Base-by-base conservation (phyloP, 1,140 invertebrate species). In the Pseudomyrmex flavicornis region DNA sequence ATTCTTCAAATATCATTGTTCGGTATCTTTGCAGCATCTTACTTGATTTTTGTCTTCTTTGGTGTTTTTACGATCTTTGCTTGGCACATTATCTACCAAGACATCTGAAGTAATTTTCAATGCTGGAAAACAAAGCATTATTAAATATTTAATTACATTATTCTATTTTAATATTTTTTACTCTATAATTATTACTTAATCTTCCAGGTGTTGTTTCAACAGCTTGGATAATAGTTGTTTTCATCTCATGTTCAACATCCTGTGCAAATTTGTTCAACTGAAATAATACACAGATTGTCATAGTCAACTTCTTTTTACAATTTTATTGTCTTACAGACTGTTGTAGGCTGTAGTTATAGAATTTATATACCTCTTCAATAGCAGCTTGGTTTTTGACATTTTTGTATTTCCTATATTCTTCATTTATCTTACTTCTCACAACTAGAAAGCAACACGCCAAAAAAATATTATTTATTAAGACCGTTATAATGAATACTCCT, bases 401-500 rank as follows among this genome's bases (percentile, higher is more conserved):
- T 92, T 95, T 96, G 87, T 96, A 95, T 93, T 96, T 97, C 73
- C 90, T 93, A 90, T 95, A 97, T 91, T 96, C 96, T 65, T 95
- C 94, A 91, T 97, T 97, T 74, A 97, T 96, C 92, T 95, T 96
- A 20, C 93, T 66, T 90, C 96, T 95, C 5, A 94, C 93, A 84
- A 90, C 95, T 95, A 88, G 89, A 86, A 35, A 59, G 72, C 12
- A 62, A 76, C 63, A 26, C 0, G 26, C 2, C 3, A 59, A 59
- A 72, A 69, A 85, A 26, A n/a, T 65, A 63, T 83, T 76, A 59
- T 4, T 58, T 15, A 15, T 82, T 56, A 1, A 85, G 4, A 35
- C 0, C 0, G 5, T 35, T 35, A 35, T 35, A 35, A 35, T 35
- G 5, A 35, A 35, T 35, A 35, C 7, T 35, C 35, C 7, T 35